Conservation (phyloP, 2,888 invertebrate genomes). For the Amphipoea lucens region DNA sequence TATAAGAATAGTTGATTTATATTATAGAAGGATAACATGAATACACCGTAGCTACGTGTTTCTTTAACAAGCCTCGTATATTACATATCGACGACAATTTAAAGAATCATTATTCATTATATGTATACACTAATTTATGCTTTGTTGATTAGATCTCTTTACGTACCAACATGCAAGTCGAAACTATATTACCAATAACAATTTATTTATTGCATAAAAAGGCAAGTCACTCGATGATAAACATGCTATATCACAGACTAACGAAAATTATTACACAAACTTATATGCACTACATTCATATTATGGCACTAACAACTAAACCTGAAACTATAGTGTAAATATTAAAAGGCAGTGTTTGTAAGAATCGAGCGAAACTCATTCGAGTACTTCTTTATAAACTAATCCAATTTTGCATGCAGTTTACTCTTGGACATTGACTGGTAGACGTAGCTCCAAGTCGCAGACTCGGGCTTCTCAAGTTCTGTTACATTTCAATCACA, state of each 20-base stretch:
- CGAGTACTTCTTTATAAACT: constrained; percentile 47
- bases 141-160: constrained; percentile 58
- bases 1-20: constrained; percentile 66
- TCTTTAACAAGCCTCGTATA: constrained; percentile 57
- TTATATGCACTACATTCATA: constrained; percentile 83
- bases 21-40: constrained; percentile 63
- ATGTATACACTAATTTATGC: constrained; percentile 54
- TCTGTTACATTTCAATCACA: constrained; percentile 89
- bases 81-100: constrained; percentile 47
- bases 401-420: constrained; percentile 53
- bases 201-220: constrained; percentile 72
- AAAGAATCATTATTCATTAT: constrained; percentile 52
- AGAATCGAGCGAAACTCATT: constrained; percentile 55
- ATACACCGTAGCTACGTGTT: constrained; percentile 60
- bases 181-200: constrained; percentile 63
- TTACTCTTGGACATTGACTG: constrained; percentile 33
- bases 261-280: constrained; percentile 83
- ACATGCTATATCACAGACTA: constrained; percentile 89
- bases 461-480: constrained; percentile 65
- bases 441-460: constrained; percentile 16
- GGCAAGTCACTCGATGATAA: constrained; percentile 83
- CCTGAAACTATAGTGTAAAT: constrained; percentile 77
- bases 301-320: constrained; percentile 88
- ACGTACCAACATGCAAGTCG: constrained; percentile 57
- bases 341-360: constrained; percentile 80